A percentile compares a stretch with the other conserved stretches of the same genome.
Evolutionary conservation across 2,113 vertebrate species (phyloP).

Genomic region (Chunga burmeisteri): DNA sequence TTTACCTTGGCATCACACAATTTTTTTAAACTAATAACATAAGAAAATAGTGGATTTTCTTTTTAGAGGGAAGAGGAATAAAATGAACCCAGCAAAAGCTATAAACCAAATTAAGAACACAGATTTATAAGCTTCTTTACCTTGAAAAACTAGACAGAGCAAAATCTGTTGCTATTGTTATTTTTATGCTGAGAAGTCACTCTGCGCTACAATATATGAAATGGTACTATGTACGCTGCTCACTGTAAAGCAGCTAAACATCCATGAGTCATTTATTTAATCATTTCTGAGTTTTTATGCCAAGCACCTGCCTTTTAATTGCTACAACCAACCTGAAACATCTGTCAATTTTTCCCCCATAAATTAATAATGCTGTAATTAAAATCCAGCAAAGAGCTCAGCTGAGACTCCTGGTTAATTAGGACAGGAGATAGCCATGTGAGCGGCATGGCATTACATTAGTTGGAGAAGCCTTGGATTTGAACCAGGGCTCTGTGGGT

Average conservation of each 20-base stretch:
- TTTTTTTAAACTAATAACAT: background rate
- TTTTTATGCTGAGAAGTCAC: background rate
- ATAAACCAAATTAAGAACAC: background rate
- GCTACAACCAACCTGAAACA: conserved; percentile 65
- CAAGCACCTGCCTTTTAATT: conserved; percentile 66
- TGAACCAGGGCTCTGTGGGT: background rate
- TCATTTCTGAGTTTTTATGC: conserved; percentile 29
- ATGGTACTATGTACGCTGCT: background rate
- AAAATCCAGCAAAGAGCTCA: conserved; percentile 73
- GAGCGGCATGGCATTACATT: background rate
- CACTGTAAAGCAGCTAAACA: background rate
- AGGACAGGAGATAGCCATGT: conserved; percentile 29
- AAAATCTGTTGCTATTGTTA: background rate
- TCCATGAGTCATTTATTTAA: conserved; percentile 13
- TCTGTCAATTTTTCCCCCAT: conserved; percentile 52
- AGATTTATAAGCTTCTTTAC: background rate
- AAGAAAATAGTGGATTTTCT: background rate
- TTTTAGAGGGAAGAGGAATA: background rate
- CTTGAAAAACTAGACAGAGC: background rate
- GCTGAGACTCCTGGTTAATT: conserved; percentile 63
- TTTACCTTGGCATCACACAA: background rate
- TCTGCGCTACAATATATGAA: background rate
- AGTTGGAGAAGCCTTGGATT: background rate
- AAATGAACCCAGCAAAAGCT: background rate
- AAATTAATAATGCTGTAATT: conserved; percentile 75